Evolutionary conservation across 2,888 invertebrate genomes (phyloP), one percentile per base, ranked within the genome.

Genomic region (Sicus ferrugineus): DNA sequence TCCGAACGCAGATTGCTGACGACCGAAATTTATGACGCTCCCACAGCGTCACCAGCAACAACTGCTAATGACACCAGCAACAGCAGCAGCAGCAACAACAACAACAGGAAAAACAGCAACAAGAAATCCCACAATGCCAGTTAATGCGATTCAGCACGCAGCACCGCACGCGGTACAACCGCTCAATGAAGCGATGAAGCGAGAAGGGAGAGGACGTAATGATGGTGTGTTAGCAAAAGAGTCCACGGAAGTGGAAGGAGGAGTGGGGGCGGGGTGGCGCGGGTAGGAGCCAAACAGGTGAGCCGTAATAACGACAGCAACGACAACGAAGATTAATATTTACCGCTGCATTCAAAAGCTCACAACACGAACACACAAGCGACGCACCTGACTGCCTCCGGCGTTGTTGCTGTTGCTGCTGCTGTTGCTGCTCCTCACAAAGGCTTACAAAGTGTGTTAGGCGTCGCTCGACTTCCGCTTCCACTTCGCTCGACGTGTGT

Each of bases 401-500:
- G 2, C 26, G 11, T 26, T n/a, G n/a, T n/a, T n/a, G n/a, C n/a
- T n/a, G 23, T 21, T 54, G 54, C 42, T 42, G 16, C 16, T 34
- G 34, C 42, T 16, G n/a, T n/a, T n/a, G 23, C 16, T 54, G 54
- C 42, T 42, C 4, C 16, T 34, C 9, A 14, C 11, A 16, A 42
- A 14, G 14, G 42, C 42, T 9, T 42, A 42, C 42, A 42, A 64
- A 64, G 31, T n/a, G 31, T 30, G 31, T 64, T 64, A 50, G 50
- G 30, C 19, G 50, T 28, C 64, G 52, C 50, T 50, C 34, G 31
- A 31, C 34, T 64, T 64, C 64, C 64, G 50, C 23, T 61, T 58
- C 65, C 52, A 69, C 61, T 50, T 66, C 67, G 52, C 38, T 70
- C 46, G 48, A 21, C 48, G 31, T 3, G 52, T 30, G 56, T 30